Evolutionary conservation across 2,888 invertebrate species (phyloP).

Genomic region (Diogma glabrata): DNA sequence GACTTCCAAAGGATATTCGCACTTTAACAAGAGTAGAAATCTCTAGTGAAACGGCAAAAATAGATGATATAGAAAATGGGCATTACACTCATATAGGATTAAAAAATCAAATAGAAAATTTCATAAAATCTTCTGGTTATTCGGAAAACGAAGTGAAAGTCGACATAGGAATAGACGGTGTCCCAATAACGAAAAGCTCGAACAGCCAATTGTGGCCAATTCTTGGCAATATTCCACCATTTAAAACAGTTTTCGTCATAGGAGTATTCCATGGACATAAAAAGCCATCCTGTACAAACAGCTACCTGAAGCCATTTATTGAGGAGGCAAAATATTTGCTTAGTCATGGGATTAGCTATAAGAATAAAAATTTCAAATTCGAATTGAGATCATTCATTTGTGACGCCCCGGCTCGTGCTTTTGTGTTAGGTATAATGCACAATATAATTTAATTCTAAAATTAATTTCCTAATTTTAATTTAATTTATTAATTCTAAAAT

Average conservation of each 20-base stretch:
- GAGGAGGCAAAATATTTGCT: neutral
- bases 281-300: neutral
- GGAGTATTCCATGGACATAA: neutral
- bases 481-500: too few relatives aligned
- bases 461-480: too few relatives aligned
- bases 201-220: constrained; percentile 1
- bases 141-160: neutral
- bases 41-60: too few relatives aligned
- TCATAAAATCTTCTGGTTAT: neutral
- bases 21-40: neutral
- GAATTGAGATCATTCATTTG: neutral
- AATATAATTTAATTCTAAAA: too few relatives aligned
- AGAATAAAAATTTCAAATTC: neutral
- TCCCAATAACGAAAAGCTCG: too few relatives aligned
- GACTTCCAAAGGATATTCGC: neutral
- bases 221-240: neutral
- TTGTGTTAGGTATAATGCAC: too few relatives aligned
- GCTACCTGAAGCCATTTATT: neutral
- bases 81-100: neutral
- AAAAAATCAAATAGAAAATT: neutral
- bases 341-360: neutral
- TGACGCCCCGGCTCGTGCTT: constrained; percentile 7
- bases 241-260: neutral
- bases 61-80: neutral
- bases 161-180: neutral